A percentile compares a stretch with the other conserved stretches of the same genome.
Evolutionary conservation across 2,888 invertebrate genomes (phyloP).

Genomic region (Apodemia zela): DNA sequence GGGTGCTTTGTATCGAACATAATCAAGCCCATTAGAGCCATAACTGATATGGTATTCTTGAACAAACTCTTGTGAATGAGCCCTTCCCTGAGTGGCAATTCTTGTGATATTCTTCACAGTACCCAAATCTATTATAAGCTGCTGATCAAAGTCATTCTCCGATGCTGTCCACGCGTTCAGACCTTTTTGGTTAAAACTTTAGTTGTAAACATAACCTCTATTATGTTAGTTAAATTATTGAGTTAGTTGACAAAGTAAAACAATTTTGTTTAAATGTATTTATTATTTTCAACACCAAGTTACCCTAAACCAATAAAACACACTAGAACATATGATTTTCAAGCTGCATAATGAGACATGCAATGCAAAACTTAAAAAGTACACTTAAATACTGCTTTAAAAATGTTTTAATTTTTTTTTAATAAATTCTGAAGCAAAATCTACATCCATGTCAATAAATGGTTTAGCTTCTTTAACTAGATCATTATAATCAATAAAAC

Average conservation of each 20-base stretch:
- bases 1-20: constrained; percentile 92
- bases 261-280: constrained; percentile 21
- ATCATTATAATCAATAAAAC: constrained; percentile 79
- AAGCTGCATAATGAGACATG: constrained; percentile 1
- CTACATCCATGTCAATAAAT: constrained; percentile 64
- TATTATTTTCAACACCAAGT: constrained; percentile 2
- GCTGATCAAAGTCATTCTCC: constrained; percentile 95
- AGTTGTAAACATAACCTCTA: constrained; percentile 23
- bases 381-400: constrained; percentile 21
- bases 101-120: constrained; percentile 92
- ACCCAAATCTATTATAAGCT: constrained; percentile 93
- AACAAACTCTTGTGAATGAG: constrained; percentile 94
- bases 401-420: constrained; percentile 71
- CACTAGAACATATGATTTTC: background rate
- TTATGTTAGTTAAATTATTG: constrained; percentile 26
- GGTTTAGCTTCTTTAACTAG: constrained; percentile 77
- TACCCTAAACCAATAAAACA: constrained; percentile 15
- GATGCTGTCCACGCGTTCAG: constrained; percentile 95
- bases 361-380: background rate
- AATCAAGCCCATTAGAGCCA: constrained; percentile 94
- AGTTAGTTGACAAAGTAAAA: constrained; percentile 27
- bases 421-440: constrained; percentile 80
- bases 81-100: constrained; percentile 94
- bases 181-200: constrained; percentile 76
- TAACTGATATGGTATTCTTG: constrained; percentile 96